phyloP scores from a whole-genome alignment of 1,140 invertebrate species.

The Babylonia areolata region DNA sequence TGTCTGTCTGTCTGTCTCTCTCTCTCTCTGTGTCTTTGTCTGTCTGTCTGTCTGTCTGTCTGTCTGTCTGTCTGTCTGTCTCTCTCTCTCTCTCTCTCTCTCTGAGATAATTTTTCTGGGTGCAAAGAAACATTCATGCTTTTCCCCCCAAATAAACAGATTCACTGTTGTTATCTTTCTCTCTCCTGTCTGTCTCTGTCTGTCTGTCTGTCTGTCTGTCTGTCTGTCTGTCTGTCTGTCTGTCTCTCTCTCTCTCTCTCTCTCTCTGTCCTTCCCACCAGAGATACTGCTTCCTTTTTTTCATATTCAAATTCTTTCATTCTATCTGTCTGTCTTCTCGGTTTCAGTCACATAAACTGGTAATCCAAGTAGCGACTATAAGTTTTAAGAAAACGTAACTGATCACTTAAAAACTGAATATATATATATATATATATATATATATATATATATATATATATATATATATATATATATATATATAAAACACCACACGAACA shows the following conservation, averaged over 20 bases:
- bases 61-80: neutral
- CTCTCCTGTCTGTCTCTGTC: neutral
- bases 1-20: neutral
- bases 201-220: neutral
- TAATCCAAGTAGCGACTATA: too few relatives aligned
- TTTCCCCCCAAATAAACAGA: neutral
- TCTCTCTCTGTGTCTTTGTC: neutral
- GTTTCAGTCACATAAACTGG: too few relatives aligned
- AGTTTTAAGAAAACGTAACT: too few relatives aligned
- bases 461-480: too few relatives aligned
- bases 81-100: slow-evolving; percentile 19
- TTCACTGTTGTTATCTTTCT: neutral
- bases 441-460: too few relatives aligned
- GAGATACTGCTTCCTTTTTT: neutral
- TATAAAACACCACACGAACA: too few relatives aligned
- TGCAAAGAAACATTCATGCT: too few relatives aligned
- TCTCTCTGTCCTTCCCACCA: neutral
- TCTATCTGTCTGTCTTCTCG: neutral
- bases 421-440: too few relatives aligned
- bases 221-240: neutral
- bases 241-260: neutral
- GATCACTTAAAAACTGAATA: too few relatives aligned
- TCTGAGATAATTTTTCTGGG: too few relatives aligned
- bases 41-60: neutral
- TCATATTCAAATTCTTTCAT: too few relatives aligned